Evolutionary conservation across 2,888 invertebrate species (phyloP).

Genomic region (Drosophila cognata): DNA sequence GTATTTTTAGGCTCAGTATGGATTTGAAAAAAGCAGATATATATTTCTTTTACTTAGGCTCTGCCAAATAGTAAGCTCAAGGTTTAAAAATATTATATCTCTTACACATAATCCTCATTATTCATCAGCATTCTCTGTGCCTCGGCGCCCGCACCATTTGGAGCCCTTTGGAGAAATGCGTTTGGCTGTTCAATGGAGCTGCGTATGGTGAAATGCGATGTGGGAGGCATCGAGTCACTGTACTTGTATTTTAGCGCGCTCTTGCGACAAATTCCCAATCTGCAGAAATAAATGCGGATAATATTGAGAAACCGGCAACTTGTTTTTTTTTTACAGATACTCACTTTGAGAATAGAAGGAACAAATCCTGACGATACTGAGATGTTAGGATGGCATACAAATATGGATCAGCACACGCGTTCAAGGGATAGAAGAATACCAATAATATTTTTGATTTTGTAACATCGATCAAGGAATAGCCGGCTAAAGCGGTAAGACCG

Average conservation of each 20-base stretch:
- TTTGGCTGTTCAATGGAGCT: slow-evolving; percentile 70
- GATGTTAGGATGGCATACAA: slow-evolving; percentile 95
- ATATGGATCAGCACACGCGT: slow-evolving; percentile 97
- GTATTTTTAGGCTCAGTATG: not conserved
- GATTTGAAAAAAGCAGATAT: not conserved
- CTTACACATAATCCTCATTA: slow-evolving; percentile 82
- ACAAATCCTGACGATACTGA: slow-evolving; percentile 92
- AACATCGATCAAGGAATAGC: slow-evolving; percentile 93
- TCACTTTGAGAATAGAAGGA: slow-evolving; percentile 88
- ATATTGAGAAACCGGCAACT: no score
- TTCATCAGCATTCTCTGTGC: slow-evolving; percentile 77
- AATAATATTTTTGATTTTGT: slow-evolving; percentile 92
- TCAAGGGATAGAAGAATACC: slow-evolving; percentile 96
- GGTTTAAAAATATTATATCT: not conserved
- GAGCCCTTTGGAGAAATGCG: slow-evolving; percentile 54
- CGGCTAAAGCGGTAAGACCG: slow-evolving; percentile 93
- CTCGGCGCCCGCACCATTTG: slow-evolving; percentile 58
- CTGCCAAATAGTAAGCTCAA: slow-evolving; percentile 1
- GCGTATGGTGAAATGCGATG: slow-evolving; percentile 79
- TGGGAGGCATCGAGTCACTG: slow-evolving; percentile 80
- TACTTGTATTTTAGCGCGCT: slow-evolving; percentile 86
- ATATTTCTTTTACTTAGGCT: not conserved
- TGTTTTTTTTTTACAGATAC: slow-evolving; percentile 8
- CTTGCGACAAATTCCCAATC: slow-evolving; percentile 86
- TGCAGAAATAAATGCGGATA: slow-evolving; percentile 60